These are phyloP conservation scores for Stercorarius parasiticus DNA, from an alignment of 2,113 vertebrate species.

Conservation along the genomic window DNA sequence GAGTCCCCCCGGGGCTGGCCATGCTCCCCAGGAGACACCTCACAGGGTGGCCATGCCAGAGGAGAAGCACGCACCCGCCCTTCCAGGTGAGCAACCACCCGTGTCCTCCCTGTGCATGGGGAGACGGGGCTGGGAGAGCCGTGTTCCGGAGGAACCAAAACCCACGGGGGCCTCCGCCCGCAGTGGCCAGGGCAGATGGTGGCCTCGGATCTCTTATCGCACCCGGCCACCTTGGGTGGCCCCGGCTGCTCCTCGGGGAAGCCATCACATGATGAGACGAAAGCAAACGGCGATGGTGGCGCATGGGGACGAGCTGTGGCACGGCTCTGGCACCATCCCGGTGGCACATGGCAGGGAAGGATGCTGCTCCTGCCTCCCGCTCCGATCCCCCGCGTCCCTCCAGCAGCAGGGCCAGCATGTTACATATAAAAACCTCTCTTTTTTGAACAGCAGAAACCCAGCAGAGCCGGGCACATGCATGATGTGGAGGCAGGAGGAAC, in stretches of 20 bases:
- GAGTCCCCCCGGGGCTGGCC: fast-evolving
- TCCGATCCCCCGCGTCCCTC: neutral
- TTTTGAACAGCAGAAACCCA: neutral
- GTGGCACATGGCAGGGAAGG: neutral
- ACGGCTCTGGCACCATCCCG: neutral
- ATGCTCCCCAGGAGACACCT: neutral
- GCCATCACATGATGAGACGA: neutral
- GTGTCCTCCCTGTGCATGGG: fast-evolving
- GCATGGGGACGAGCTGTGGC: neutral
- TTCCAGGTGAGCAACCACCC: neutral
- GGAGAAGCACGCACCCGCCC: neutral
- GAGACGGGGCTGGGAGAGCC: neutral
- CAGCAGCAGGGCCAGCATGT: fast-evolving
- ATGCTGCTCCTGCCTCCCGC: neutral
- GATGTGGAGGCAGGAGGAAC: fast-evolving
- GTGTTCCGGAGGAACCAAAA: neutral
- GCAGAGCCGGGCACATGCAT: fast-evolving
- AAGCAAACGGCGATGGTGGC: neutral
- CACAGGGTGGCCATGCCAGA: fast-evolving
- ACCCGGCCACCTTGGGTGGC: constrained; percentile 27
- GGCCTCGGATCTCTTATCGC: constrained; percentile 46
- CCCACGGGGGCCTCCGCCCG: neutral
- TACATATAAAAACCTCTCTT: neutral
- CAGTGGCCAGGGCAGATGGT: neutral
- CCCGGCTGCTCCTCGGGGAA: neutral